These are phyloP conservation scores for Equus quagga DNA, from an alignment of 2,113 vertebrate genomes.

Conservation along the genomic window DNA sequence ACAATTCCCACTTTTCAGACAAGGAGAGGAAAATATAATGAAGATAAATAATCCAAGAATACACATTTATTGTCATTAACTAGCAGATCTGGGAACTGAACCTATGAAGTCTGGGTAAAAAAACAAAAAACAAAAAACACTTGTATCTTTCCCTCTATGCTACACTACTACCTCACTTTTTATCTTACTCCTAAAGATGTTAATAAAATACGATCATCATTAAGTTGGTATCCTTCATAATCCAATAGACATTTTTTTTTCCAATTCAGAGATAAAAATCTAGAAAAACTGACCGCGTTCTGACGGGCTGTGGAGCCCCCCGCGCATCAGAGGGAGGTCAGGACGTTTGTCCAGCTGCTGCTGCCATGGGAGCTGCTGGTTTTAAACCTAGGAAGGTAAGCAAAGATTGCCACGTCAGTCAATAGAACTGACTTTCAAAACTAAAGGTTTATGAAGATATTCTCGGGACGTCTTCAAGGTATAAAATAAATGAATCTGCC, in stretches of 20 bases:
- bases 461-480: background rate
- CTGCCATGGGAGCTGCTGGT: background rate
- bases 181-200: background rate
- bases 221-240: background rate
- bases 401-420: background rate
- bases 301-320: background rate
- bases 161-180: background rate
- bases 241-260: background rate
- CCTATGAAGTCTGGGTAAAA: background rate
- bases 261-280: background rate
- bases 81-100: background rate
- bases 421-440: background rate
- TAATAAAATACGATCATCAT: background rate
- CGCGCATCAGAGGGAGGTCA: background rate
- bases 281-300: background rate
- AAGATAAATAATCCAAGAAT: background rate
- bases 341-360: background rate
- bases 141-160: background rate
- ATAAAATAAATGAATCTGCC: background rate
- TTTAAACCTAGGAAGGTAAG: background rate
- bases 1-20: background rate
- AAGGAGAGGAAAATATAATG: background rate
- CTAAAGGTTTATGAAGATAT: background rate
- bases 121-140: background rate
- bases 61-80: background rate